phyloP scores from a whole-genome alignment of 1,140 invertebrate genomes.

The Drosophila suzukii region DNA sequence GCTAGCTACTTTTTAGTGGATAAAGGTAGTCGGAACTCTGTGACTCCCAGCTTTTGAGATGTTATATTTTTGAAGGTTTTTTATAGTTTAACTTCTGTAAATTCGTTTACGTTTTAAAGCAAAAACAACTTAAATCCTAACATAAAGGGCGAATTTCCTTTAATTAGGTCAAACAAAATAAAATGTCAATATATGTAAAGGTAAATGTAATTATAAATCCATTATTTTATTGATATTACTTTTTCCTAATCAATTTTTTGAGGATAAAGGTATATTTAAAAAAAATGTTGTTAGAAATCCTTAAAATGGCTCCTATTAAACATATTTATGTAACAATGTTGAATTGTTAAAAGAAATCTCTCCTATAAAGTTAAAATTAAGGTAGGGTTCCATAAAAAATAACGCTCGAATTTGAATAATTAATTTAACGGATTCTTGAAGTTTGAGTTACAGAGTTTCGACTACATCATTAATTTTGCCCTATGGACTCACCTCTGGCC shows the following conservation, averaged over 20 bases:
- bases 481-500: constrained; percentile 87
- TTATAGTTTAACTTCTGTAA: no score
- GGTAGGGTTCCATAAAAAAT: no score
- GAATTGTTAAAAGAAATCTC: no score
- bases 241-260: neutral
- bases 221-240: neutral
- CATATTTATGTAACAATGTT: no score
- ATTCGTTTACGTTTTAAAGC: no score
- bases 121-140: no score
- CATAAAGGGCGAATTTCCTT: no score
- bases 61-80: neutral
- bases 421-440: neutral
- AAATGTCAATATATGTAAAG: neutral
- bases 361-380: no score
- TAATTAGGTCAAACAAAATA: no score
- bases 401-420: neutral
- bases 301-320: no score
- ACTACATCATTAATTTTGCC: neutral
- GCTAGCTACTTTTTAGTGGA: neutral
- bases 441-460: neutral
- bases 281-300: no score
- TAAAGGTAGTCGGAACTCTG: neutral
- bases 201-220: neutral
- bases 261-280: no score
- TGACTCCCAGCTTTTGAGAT: neutral